Percentiles rank a stretch among this genome's conserved stretches.
Evolutionary conservation across 2,113 vertebrate species (phyloP).

Genomic region (Heterochromis multidens): DNA sequence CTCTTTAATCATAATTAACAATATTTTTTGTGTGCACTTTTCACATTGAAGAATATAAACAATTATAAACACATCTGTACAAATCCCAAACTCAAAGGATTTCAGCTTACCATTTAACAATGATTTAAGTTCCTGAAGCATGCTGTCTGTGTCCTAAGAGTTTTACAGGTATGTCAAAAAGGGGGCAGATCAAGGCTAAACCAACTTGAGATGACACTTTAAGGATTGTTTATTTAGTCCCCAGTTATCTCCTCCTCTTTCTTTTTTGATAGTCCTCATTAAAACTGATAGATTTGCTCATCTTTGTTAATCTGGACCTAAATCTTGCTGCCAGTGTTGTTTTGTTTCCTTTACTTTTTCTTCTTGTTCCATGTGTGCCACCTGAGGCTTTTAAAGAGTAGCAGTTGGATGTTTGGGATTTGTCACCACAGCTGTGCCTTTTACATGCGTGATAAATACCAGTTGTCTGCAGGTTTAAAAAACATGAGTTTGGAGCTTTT

Average conservation of each 20-base stretch:
- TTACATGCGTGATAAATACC: not conserved
- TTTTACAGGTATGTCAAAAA: not conserved
- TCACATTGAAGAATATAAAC: not conserved
- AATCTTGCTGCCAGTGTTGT: not conserved
- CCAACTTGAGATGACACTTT: not conserved
- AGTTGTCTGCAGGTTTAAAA: not conserved
- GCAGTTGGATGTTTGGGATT: not conserved
- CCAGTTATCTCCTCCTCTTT: not conserved
- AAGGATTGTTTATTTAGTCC: too few relatives aligned
- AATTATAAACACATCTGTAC: not conserved
- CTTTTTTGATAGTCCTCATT: not conserved
- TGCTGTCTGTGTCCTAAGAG: not conserved
- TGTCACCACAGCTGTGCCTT: not conserved
- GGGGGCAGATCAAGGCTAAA: not conserved
- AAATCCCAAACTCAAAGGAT: not conserved
- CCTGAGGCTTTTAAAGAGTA: not conserved
- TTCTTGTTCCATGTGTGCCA: not conserved
- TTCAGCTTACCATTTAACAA: not conserved
- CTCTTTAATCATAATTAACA: not conserved
- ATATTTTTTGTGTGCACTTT: not conserved
- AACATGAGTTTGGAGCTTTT: not conserved
- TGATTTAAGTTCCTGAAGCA: not conserved
- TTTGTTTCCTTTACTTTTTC: not conserved
- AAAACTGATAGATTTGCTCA: not conserved
- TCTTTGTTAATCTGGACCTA: not conserved